A percentile compares a stretch with the other conserved stretches of the same genome.
Conservation (phyloP, 1,140 invertebrate species). For the Apis florea region DNA sequence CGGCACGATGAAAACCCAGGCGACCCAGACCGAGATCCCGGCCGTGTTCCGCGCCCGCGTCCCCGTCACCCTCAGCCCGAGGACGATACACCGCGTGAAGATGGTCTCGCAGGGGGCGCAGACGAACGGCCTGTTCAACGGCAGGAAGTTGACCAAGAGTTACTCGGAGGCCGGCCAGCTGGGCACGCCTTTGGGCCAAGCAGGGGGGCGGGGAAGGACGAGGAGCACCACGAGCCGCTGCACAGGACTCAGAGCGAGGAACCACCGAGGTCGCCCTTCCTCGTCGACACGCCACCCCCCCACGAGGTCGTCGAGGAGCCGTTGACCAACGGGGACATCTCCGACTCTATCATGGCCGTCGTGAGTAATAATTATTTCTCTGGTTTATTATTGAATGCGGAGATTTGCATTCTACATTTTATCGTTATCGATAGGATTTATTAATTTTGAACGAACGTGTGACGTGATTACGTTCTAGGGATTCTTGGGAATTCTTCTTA, state of each 20-base stretch:
- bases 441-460: too few relatives aligned
- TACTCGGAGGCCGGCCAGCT: conserved; percentile 89
- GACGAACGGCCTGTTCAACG: conserved; percentile 88
- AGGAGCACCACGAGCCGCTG: conserved; percentile 86
- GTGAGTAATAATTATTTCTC: conserved; percentile 42
- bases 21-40: conserved; percentile 93
- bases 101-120: conserved; percentile 94
- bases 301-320: conserved; percentile 41
- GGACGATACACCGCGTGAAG: conserved; percentile 85
- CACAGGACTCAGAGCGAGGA: conserved; percentile 92
- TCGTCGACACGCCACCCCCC: conserved; percentile 73
- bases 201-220: conserved; percentile 59
- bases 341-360: not conserved
- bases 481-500: too few relatives aligned
- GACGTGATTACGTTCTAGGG: too few relatives aligned
- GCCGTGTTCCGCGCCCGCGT: conserved; percentile 84
- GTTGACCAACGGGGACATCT: conserved; percentile 66
- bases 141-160: conserved; percentile 89
- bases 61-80: conserved; percentile 89
- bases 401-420: too few relatives aligned
- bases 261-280: conserved; percentile 86
- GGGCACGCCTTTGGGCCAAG: conserved; percentile 73
- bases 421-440: too few relatives aligned
- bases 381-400: too few relatives aligned
- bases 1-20: conserved; percentile 94